Conservation (phyloP, 2,888 invertebrate genomes). For the Allygus modestus region DNA sequence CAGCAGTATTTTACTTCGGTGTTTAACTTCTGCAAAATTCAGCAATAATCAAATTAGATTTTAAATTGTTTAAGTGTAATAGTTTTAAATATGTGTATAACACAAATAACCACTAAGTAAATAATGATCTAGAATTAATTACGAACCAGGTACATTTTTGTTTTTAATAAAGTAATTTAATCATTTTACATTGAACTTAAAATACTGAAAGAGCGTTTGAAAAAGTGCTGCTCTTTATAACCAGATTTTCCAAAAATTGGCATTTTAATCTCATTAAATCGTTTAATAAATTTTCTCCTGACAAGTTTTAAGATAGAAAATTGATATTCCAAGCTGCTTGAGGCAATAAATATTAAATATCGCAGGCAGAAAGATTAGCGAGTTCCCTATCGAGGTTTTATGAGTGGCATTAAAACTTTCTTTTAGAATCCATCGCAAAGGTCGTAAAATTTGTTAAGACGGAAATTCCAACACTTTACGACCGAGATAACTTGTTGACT, state of each 20-base stretch:
- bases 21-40: too few relatives aligned
- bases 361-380: slow-evolving; percentile 2
- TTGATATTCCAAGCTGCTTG: slow-evolving; percentile 2
- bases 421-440: slow-evolving; percentile 23
- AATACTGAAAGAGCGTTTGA: too few relatives aligned
- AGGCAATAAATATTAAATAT: slow-evolving; percentile 43
- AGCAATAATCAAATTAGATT: too few relatives aligned
- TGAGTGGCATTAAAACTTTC: slow-evolving; percentile 41
- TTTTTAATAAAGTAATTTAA: too few relatives aligned
- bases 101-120: too few relatives aligned
- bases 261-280: not conserved
- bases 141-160: too few relatives aligned
- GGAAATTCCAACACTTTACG: slow-evolving; percentile 35
- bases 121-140: too few relatives aligned
- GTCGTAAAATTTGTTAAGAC: slow-evolving; percentile 19
- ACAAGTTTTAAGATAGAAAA: not conserved
- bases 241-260: not conserved
- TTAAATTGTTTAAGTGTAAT: too few relatives aligned
- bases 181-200: too few relatives aligned
- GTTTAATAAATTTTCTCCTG: not conserved
- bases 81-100: too few relatives aligned
- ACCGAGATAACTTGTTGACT: not conserved
- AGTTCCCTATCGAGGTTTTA: slow-evolving; percentile 16
- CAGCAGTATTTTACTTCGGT: too few relatives aligned
- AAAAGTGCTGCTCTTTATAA: too few relatives aligned